A percentile compares a stretch with the other conserved stretches of the same genome.
phyloP scores from a whole-genome alignment of 2,888 invertebrate genomes.

The Helobdella robusta region DNA sequence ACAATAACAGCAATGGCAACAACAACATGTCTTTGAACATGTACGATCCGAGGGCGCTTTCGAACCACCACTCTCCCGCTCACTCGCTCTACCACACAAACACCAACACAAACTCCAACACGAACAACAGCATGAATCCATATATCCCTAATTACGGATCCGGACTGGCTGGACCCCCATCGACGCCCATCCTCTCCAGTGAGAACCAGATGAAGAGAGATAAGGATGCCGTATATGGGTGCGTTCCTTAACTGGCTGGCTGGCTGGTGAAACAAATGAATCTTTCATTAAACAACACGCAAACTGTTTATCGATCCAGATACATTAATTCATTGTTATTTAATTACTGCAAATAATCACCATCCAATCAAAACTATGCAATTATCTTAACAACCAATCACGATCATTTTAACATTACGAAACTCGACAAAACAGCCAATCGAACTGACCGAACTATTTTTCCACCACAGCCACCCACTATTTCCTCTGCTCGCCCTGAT shows the following conservation, averaged over 20 bases:
- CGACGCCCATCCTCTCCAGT: constrained; percentile 18
- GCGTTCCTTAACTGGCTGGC: background rate
- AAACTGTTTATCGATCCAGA: background rate
- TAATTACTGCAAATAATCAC: background rate
- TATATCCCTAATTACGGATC: constrained; percentile 18
- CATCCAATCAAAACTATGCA: background rate
- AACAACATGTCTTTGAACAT: no score
- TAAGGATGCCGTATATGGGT: constrained; percentile 29
- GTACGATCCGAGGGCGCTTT: background rate
- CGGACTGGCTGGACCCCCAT: constrained; percentile 12
- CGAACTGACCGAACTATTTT: background rate
- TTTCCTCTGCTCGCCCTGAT: constrained; percentile 97
- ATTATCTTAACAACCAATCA: background rate
- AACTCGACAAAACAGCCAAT: background rate
- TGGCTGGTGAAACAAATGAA: background rate
- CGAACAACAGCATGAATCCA: no score
- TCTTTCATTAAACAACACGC: background rate
- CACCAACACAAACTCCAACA: background rate
- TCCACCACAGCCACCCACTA: constrained; percentile 79
- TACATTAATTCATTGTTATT: background rate
- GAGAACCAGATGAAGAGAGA: constrained; percentile 29
- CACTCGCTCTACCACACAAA: constrained; percentile 5
- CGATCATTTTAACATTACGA: background rate
- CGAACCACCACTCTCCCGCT: constrained; percentile 15
- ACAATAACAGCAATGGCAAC: no score